phyloP scores from a whole-genome alignment of 2,797 vertebrate genomes.

The Anomalospiza imberbis region DNA sequence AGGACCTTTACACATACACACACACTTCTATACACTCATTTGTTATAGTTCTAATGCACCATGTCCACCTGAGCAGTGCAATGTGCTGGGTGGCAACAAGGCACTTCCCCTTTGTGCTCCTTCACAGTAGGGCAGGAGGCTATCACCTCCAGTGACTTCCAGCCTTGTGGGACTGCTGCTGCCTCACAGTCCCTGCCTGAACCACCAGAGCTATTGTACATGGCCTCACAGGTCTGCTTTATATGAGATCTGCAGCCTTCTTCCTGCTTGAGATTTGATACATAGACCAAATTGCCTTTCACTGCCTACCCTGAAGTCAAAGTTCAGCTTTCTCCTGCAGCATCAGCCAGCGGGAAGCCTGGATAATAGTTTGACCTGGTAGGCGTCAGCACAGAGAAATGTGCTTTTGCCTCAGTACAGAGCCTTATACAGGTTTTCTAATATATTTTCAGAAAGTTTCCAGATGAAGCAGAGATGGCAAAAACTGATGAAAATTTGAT shows the following conservation, averaged over 20 bases:
- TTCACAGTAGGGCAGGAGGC: not conserved
- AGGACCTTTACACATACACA: not conserved
- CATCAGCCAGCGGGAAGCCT: slow-evolving; percentile 1
- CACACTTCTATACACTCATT: not conserved
- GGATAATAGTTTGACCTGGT: not conserved
- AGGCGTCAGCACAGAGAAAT: not conserved
- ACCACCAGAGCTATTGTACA: not conserved
- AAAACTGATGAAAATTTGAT: slow-evolving; percentile 6
- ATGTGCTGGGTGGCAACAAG: not conserved
- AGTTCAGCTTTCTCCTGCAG: slow-evolving; percentile 2
- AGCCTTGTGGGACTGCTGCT: not conserved
- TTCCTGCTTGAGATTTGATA: not conserved
- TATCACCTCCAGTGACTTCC: not conserved
- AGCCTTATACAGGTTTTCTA: not conserved
- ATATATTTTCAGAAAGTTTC: slow-evolving; percentile 19
- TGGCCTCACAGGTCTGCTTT: not conserved
- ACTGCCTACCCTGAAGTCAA: not conserved
- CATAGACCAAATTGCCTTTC: not conserved
- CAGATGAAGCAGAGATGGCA: not conserved
- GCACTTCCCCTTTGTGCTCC: not conserved
- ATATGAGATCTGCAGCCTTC: not conserved
- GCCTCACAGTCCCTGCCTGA: not conserved
- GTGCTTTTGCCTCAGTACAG: not conserved
- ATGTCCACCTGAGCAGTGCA: not conserved
- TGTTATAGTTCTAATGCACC: not conserved